Percentiles rank a stretch among this genome's conserved stretches.
These are phyloP conservation scores for Pionites leucogaster DNA, from an alignment of 2,113 vertebrate genomes.

Conservation along the genomic window DNA sequence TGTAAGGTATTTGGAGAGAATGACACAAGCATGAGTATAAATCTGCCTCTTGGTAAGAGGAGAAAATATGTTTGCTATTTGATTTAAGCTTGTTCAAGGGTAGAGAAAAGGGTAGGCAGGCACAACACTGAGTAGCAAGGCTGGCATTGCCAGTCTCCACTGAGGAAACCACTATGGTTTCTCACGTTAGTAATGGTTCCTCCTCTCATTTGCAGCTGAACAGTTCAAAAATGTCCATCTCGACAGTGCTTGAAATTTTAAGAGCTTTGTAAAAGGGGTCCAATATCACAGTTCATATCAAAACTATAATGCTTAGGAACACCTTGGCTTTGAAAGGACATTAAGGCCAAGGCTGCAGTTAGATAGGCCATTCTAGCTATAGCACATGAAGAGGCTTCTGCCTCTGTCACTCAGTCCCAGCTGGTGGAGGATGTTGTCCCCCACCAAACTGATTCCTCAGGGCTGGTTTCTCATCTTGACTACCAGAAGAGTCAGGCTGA, in stretches of 20 bases:
- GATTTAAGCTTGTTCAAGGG: not conserved
- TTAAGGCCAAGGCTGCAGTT: not conserved
- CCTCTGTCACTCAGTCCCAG: not conserved
- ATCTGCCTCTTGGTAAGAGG: not conserved
- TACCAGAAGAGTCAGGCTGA: not conserved
- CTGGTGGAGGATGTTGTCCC: not conserved
- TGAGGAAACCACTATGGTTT: not conserved
- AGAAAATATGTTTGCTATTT: conserved; percentile 9
- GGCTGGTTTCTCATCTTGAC: not conserved
- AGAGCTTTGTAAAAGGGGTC: not conserved
- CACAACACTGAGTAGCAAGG: not conserved
- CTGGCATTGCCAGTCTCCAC: not conserved
- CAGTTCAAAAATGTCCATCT: not conserved
- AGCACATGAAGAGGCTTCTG: not conserved
- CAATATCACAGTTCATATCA: not conserved
- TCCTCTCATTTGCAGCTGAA: not conserved
- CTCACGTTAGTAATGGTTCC: not conserved
- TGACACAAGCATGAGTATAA: not conserved
- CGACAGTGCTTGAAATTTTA: not conserved
- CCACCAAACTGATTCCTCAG: not conserved
- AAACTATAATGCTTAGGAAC: not conserved
- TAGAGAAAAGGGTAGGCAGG: not conserved
- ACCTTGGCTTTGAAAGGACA: not conserved
- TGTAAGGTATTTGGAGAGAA: conserved; percentile 14
- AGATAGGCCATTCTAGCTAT: not conserved